Percentiles rank a stretch among this genome's conserved stretches.
Conservation (phyloP, 2,888 invertebrate species). For the Clunio marinus region DNA sequence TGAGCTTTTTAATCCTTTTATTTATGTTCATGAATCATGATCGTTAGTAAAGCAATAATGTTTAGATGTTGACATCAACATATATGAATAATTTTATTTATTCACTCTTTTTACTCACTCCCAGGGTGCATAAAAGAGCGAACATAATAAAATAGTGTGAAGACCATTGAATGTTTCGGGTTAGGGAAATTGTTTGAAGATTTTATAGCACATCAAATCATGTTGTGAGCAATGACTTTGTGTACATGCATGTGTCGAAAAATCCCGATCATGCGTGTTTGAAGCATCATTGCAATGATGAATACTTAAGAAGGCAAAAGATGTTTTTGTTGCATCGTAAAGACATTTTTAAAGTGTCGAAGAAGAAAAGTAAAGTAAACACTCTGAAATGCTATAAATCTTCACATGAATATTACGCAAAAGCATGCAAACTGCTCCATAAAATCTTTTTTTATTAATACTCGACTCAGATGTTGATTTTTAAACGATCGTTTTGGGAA, state of each 20-base stretch:
- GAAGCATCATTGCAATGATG: neutral
- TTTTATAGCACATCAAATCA: neutral
- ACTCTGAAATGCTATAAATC: neutral
- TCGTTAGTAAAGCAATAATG: neutral
- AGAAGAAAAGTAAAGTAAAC: conserved; percentile 1
- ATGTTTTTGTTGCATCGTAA: neutral
- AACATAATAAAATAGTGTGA: neutral
- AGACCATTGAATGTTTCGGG: neutral
- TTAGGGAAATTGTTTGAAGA: conserved; percentile 2
- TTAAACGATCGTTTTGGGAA: neutral
- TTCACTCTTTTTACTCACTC: neutral
- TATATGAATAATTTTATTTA: conserved; percentile 7
- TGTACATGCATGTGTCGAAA: neutral
- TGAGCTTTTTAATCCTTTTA: conserved; percentile 1
- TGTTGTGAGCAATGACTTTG: neutral
- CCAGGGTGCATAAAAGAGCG: neutral
- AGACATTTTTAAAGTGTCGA: neutral
- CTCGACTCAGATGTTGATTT: conserved; percentile 5
- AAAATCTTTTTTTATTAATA: conserved; percentile 1
- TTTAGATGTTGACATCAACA: conserved; percentile 10
- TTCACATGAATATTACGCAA: too few species aligned
- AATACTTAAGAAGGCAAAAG: too few species aligned
- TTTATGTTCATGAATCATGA: neutral
- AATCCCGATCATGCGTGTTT: neutral
- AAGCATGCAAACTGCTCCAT: neutral